Evolutionary conservation across 2,888 invertebrate genomes (phyloP).

Genomic region (Cyaniris semiargus): DNA sequence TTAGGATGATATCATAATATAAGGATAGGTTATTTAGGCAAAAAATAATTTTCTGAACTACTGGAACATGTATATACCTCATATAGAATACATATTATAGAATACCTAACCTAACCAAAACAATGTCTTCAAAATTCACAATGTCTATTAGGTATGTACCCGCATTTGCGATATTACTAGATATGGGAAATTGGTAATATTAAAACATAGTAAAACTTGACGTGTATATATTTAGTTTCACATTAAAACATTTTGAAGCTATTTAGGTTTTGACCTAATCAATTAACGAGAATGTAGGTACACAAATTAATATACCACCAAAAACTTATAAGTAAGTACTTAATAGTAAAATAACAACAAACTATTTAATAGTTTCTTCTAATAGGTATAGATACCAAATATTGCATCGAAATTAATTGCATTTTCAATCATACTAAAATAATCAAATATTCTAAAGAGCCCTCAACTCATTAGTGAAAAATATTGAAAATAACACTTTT

Average conservation of each 20-base stretch:
- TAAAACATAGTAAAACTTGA: slow-evolving; percentile 47
- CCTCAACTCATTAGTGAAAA: neutral
- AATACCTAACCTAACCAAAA: too few species aligned
- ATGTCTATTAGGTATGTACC: too few species aligned
- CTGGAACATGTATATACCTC: too few species aligned
- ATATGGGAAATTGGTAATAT: neutral
- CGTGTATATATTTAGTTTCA: slow-evolving; percentile 63
- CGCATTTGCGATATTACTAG: neutral
- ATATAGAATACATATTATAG: too few species aligned
- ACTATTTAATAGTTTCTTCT: slow-evolving; percentile 35
- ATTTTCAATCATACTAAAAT: neutral
- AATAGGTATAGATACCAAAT: slow-evolving; percentile 35
- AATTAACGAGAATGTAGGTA: slow-evolving; percentile 56
- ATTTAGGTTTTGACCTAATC: slow-evolving; percentile 54
- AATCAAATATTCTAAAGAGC: slow-evolving; percentile 20
- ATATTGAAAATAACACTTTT: neutral
- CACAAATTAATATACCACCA: slow-evolving; percentile 52
- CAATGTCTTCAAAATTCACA: too few species aligned
- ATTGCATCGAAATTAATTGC: slow-evolving; percentile 35
- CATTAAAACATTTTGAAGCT: slow-evolving; percentile 66
- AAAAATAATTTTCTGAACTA: too few species aligned
- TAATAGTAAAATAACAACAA: slow-evolving; percentile 45
- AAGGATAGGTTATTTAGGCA: too few species aligned
- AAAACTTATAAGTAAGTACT: slow-evolving; percentile 45
- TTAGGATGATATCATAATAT: too few species aligned